These are phyloP conservation scores for Myxocyprinus asiaticus DNA, from an alignment of 2,113 vertebrate species.

Conservation along the genomic window DNA sequence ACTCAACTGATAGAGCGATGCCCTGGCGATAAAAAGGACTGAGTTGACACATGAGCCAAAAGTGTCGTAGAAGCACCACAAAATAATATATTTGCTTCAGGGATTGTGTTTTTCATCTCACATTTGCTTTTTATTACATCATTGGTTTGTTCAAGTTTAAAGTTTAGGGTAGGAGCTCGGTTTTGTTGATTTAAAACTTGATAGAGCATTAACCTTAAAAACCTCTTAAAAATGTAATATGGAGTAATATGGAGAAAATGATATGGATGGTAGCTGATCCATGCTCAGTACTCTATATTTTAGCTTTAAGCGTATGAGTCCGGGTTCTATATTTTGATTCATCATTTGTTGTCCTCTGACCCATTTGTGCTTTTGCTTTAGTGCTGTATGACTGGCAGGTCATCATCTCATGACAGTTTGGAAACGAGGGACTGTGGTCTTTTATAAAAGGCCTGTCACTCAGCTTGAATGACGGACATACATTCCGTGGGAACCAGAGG, in stretches of 20 bases:
- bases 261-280: neutral
- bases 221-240: neutral
- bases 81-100: too few relatives aligned
- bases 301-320: neutral
- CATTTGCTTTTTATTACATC: too few relatives aligned
- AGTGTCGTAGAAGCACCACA: too few relatives aligned
- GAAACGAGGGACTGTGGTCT: slow-evolving; percentile 40
- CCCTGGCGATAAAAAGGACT: too few relatives aligned
- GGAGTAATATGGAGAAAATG: neutral
- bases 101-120: too few relatives aligned
- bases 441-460: slow-evolving; percentile 61
- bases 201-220: too few relatives aligned
- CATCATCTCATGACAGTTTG: slow-evolving; percentile 4
- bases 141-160: too few relatives aligned
- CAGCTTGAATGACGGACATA: slow-evolving; percentile 65
- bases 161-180: too few relatives aligned
- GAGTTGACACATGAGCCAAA: too few relatives aligned
- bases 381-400: slow-evolving; percentile 19
- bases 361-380: neutral
- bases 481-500: slow-evolving; percentile 67
- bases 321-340: neutral
- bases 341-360: neutral
- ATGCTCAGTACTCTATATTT: too few relatives aligned
- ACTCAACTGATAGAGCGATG: too few relatives aligned
- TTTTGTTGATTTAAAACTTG: too few relatives aligned